A percentile compares a stretch with the other conserved stretches of the same genome.
Evolutionary conservation across 2,888 invertebrate species (phyloP).

Genomic region (Apantesis nais): DNA sequence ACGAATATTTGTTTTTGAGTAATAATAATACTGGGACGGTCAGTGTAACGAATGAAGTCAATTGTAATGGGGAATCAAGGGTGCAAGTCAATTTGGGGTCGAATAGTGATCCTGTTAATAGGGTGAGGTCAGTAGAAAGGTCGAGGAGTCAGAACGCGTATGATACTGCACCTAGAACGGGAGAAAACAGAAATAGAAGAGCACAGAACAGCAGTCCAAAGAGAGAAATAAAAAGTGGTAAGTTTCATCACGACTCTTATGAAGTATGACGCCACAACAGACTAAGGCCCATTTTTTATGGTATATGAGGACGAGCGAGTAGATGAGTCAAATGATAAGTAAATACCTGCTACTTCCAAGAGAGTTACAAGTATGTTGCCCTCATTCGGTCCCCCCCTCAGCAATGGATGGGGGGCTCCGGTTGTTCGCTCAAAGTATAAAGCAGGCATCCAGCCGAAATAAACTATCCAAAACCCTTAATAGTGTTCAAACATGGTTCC

Average conservation of each 20-base stretch:
- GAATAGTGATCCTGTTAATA: slow-evolving; percentile 28
- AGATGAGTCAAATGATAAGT: too few relatives aligned
- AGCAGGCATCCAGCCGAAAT: too few relatives aligned
- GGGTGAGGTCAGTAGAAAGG: slow-evolving; percentile 59
- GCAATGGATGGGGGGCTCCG: too few relatives aligned
- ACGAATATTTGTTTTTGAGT: slow-evolving; percentile 72
- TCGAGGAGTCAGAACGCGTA: slow-evolving; percentile 74
- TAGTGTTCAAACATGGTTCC: too few relatives aligned
- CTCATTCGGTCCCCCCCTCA: too few relatives aligned
- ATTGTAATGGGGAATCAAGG: slow-evolving; percentile 42
- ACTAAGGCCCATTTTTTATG: too few relatives aligned
- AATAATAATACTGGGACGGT: slow-evolving; percentile 51
- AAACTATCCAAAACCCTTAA: too few relatives aligned
- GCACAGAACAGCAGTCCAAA: slow-evolving; percentile 64
- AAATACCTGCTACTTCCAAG: too few relatives aligned
- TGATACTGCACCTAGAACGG: slow-evolving; percentile 57
- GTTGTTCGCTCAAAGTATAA: too few relatives aligned
- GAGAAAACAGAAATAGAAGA: slow-evolving; percentile 58
- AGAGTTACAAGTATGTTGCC: too few relatives aligned
- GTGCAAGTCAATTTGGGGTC: slow-evolving; percentile 21
- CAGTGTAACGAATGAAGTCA: slow-evolving; percentile 32
- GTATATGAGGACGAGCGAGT: too few relatives aligned
- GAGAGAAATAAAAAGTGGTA: slow-evolving; percentile 67
- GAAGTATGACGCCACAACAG: too few relatives aligned
- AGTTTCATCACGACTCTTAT: slow-evolving; percentile 35